Evolutionary conservation across 2,113 vertebrate species (phyloP).

Genomic region (Danio rerio): GRCz12tu NC_133186.1:28271001-28271500

Average conservation of each 20-base stretch:
- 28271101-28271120: not conserved
- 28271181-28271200: not conserved
- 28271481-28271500: not conserved
- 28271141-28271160: not conserved
- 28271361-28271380: slow-evolving; percentile 75
- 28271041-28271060: too few species aligned
- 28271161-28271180: too few species aligned
- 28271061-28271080: too few species aligned
- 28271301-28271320: slow-evolving; percentile 76
- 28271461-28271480: slow-evolving; percentile 19
- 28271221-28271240: not conserved
- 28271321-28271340: slow-evolving; percentile 67
- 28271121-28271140: not conserved
- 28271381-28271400: slow-evolving; percentile 71
- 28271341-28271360: slow-evolving; percentile 73
- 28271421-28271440: not conserved
- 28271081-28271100: too few species aligned
- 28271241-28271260: not conserved
- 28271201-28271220: not conserved
- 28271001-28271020: too few species aligned
- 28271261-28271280: slow-evolving; percentile 86
- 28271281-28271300: slow-evolving; percentile 82
- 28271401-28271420: slow-evolving; percentile 9
- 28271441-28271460: not conserved
- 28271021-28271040: too few species aligned